Conservation (phyloP, 2,113 vertebrate genomes). For the Jacana jacana region DNA sequence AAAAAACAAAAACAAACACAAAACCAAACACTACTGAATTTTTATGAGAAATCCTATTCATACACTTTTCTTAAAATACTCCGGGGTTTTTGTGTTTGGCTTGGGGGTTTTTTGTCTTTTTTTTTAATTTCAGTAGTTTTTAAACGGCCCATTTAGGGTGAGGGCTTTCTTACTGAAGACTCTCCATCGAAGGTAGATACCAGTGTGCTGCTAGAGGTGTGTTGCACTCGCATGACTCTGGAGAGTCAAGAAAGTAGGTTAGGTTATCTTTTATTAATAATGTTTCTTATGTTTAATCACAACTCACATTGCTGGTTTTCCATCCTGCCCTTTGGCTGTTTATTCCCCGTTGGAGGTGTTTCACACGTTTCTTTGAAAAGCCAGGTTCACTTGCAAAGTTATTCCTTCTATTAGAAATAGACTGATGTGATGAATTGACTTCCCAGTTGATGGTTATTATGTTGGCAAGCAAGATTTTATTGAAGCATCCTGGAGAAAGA, state of each 20-base stretch:
- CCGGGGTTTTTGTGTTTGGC: neutral
- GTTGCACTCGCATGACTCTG: neutral
- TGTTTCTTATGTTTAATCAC: neutral
- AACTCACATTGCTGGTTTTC: neutral
- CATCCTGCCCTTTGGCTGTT: neutral
- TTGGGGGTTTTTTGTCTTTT: too few species aligned
- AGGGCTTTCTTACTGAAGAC: neutral
- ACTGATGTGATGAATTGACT: neutral
- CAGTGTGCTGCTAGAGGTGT: neutral
- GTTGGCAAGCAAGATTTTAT: neutral
- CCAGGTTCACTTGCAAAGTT: neutral
- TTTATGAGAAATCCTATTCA: neutral
- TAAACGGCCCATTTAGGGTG: neutral
- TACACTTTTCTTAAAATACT: neutral
- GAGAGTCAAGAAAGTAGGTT: neutral
- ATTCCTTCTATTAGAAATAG: neutral
- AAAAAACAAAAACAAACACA: neutral
- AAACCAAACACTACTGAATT: neutral
- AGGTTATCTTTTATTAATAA: neutral
- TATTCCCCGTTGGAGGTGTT: neutral
- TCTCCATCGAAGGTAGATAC: fast-evolving
- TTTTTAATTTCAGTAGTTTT: neutral
- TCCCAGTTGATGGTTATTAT: neutral
- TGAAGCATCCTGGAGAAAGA: neutral
- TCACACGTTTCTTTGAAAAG: neutral